These are phyloP conservation scores for Lepidurus apus DNA, from an alignment of 1,140 invertebrate genomes.

Conservation along the genomic window DNA sequence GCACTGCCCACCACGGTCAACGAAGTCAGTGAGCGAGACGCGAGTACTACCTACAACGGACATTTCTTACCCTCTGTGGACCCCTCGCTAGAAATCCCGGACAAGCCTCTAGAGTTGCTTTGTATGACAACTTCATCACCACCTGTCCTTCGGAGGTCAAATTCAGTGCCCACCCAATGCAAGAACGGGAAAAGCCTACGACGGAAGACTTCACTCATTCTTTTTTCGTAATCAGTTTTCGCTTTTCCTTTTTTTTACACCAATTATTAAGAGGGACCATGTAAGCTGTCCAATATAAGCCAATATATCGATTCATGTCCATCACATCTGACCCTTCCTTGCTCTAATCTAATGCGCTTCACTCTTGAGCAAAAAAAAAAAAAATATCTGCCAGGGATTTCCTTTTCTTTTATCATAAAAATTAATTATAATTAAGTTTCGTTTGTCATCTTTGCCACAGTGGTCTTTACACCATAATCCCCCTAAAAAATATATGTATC, in stretches of 20 bases:
- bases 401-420: background rate
- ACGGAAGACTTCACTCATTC: constrained; percentile 3
- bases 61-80: background rate
- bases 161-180: background rate
- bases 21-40: constrained; percentile 13
- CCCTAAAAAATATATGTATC: no score
- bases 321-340: background rate
- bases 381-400: background rate
- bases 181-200: background rate
- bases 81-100: background rate
- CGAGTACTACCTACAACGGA: background rate
- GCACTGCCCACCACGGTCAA: background rate
- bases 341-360: background rate
- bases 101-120: background rate
- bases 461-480: background rate
- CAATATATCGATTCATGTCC: background rate
- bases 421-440: background rate
- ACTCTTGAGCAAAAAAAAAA: background rate
- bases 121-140: background rate
- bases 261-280: constrained; percentile 9
- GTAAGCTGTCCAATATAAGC: constrained; percentile 9
- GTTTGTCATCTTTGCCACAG: background rate
- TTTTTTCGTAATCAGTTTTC: background rate
- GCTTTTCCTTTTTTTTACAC: background rate
- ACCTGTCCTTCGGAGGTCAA: background rate